These are phyloP conservation scores for Copidosoma floridanum DNA, from an alignment of 1,140 invertebrate species.

Conservation along the genomic window DNA sequence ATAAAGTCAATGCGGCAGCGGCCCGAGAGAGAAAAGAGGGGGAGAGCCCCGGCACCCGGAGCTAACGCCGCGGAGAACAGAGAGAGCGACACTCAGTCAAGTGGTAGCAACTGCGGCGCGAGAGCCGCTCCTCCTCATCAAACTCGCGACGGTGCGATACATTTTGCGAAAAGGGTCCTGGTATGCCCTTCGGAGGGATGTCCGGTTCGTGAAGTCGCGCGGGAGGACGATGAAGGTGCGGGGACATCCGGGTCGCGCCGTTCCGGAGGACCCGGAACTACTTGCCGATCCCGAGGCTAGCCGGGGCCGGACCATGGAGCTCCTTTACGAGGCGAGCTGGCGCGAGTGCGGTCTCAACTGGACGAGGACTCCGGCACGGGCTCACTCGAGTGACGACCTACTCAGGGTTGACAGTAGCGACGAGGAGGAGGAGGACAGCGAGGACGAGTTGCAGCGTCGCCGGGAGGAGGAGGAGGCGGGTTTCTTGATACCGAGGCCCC, in stretches of 20 bases:
- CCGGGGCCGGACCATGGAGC: conserved; percentile 64
- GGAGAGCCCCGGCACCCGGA: too few species aligned
- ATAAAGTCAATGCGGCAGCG: too few species aligned
- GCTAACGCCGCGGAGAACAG: conserved; percentile 21
- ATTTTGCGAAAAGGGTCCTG: too few species aligned
- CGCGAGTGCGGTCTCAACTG: conserved; percentile 58
- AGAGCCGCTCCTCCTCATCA: too few species aligned
- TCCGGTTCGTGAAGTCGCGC: too few species aligned
- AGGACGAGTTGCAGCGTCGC: neutral
- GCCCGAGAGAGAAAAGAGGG: too few species aligned
- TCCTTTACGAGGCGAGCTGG: conserved; percentile 83
- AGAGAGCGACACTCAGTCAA: neutral
- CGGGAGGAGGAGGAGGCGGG: conserved; percentile 54
- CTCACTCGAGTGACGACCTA: conserved; percentile 16
- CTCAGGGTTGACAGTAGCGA: conserved; percentile 50
- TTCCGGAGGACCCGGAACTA: conserved; percentile 59
- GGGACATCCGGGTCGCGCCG: conserved; percentile 77
- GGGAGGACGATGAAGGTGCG: conserved; percentile 72
- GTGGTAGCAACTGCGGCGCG: too few species aligned
- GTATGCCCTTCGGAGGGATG: too few species aligned
- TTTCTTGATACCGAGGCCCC: conserved; percentile 78
- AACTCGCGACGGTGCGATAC: too few species aligned
- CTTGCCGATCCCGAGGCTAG: conserved; percentile 65
- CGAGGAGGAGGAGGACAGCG: conserved; percentile 29
- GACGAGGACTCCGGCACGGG: conserved; percentile 31